phyloP scores from a whole-genome alignment of 2,113 vertebrate species.

The Eudyptes chrysolophus region DNA sequence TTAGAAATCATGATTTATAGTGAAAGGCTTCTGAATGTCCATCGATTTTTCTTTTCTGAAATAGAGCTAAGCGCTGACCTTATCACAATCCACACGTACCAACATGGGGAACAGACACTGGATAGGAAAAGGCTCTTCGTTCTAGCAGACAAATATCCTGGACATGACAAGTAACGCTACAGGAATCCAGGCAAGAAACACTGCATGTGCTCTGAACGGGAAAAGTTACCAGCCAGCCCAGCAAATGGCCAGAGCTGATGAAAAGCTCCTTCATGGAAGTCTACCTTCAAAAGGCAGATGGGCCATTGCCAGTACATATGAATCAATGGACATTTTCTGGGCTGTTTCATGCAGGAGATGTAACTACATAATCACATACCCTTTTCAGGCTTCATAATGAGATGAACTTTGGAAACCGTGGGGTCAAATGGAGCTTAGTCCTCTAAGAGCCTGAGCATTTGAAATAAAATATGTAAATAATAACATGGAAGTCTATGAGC shows the following conservation, averaged over 20 bases:
- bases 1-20: neutral
- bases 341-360: neutral
- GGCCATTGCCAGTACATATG: rapidly evolving
- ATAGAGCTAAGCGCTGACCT: neutral
- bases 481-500: neutral
- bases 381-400: neutral
- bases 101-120: neutral
- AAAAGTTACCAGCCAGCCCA: neutral
- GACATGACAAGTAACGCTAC: neutral
- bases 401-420: neutral
- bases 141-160: neutral
- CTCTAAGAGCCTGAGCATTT: neutral
- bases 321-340: neutral
- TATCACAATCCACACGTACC: neutral
- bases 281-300: neutral
- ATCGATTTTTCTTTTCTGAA: neutral
- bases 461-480: neutral
- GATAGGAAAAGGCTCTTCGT: neutral
- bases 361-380: neutral
- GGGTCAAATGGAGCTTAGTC: neutral
- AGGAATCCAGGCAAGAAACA: neutral
- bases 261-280: neutral
- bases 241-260: neutral
- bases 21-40: neutral
- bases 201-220: neutral